Percentiles rank a stretch among this genome's conserved stretches.
These are phyloP conservation scores for Magallana ariakensis DNA, from an alignment of 1,140 invertebrate species.

Conservation along the genomic window DNA sequence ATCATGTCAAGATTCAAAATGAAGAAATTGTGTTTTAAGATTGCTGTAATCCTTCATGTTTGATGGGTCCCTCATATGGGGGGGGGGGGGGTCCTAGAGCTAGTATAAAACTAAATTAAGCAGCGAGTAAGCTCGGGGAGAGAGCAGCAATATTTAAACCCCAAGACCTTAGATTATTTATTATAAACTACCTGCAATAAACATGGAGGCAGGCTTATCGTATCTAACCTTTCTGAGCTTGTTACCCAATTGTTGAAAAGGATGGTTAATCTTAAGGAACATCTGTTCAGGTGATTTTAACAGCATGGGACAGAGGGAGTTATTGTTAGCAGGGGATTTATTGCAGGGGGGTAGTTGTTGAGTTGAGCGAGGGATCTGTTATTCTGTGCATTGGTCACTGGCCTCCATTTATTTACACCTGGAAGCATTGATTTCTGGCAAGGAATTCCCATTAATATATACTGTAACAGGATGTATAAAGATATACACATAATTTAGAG, in stretches of 20 bases:
- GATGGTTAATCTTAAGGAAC: background rate
- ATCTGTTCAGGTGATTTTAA: slow-evolving; percentile 15
- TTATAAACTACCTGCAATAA: slow-evolving; percentile 35
- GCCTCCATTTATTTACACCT: background rate
- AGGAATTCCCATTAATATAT: slow-evolving; percentile 12
- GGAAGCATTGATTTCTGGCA: background rate
- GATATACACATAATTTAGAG: background rate
- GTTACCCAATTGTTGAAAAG: slow-evolving; percentile 16
- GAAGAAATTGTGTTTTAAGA: no score
- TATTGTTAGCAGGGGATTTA: slow-evolving; percentile 15
- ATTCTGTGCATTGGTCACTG: background rate
- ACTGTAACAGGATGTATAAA: background rate
- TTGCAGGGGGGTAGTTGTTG: background rate
- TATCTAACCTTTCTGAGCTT: background rate
- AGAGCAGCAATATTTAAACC: background rate
- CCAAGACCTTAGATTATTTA: background rate
- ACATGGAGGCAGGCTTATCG: background rate
- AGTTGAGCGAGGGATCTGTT: background rate
- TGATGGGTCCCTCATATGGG: no score
- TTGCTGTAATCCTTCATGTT: no score
- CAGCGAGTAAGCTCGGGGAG: no score
- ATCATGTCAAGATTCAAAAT: no score
- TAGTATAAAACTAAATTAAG: no score
- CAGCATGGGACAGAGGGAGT: background rate
- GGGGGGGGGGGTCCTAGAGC: no score